Percentiles rank a stretch among this genome's conserved stretches.
phyloP scores from a whole-genome alignment of 2,113 vertebrate genomes.

The Acrocephalus kingi region DNA sequence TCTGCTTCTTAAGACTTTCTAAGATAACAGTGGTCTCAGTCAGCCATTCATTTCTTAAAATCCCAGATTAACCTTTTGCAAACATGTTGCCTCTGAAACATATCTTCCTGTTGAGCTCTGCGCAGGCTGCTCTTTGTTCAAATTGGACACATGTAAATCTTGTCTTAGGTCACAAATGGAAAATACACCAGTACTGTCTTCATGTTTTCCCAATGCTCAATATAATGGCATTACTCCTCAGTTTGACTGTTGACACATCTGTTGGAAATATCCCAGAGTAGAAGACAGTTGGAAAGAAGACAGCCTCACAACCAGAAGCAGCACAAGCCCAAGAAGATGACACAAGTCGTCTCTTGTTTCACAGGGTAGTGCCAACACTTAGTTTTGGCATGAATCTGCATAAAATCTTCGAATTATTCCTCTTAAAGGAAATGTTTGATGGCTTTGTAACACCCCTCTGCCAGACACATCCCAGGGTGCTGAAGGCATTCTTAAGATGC shows the following conservation, averaged over 20 bases:
- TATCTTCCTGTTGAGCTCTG: neutral
- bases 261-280: neutral
- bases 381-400: neutral
- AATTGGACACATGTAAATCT: neutral
- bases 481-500: neutral
- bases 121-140: neutral
- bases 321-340: neutral
- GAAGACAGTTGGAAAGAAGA: neutral
- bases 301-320: neutral
- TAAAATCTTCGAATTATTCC: neutral
- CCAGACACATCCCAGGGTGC: neutral
- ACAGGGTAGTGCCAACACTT: neutral
- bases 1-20: neutral
- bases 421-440: neutral
- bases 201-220: neutral
- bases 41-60: slow-evolving; percentile 9
- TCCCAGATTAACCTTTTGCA: slow-evolving; percentile 7
- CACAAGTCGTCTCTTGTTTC: neutral
- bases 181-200: neutral
- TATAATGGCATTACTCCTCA: neutral
- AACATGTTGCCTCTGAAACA: slow-evolving; percentile 5
- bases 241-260: neutral
- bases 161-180: neutral
- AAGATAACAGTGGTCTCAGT: neutral
- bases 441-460: neutral